These are phyloP conservation scores for Crotalus tigris DNA, from an alignment of 2,113 vertebrate species.

Conservation along the genomic window DNA sequence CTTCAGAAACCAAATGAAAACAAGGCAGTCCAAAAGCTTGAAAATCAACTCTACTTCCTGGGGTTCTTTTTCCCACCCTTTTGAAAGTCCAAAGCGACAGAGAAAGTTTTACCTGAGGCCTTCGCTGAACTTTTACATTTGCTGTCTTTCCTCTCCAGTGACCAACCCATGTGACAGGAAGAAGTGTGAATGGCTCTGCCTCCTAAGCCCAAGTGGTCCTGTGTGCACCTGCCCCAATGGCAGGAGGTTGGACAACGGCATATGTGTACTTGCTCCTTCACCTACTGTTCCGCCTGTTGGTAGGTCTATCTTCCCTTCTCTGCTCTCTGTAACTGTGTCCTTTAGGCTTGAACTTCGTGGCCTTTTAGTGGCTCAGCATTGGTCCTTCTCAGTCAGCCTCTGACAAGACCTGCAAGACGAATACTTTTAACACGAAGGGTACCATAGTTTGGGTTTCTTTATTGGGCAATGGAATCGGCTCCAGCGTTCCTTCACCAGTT, in stretches of 20 bases:
- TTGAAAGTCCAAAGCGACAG: not conserved
- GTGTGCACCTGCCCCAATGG: slow-evolving; percentile 95
- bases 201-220: slow-evolving; percentile 92
- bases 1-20: not conserved
- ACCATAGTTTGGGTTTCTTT: not conserved
- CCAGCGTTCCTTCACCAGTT: not conserved
- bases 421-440: not conserved
- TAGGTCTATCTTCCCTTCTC: slow-evolving; percentile 50
- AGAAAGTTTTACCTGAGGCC: not conserved
- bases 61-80: not conserved
- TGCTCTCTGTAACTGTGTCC: not conserved
- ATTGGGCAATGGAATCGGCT: not conserved
- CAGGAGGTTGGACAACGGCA: slow-evolving; percentile 86
- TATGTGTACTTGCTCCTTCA: slow-evolving; percentile 79
- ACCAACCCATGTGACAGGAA: slow-evolving; percentile 95
- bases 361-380: not conserved
- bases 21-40: not conserved
- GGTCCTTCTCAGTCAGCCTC: not conserved
- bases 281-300: slow-evolving; percentile 81
- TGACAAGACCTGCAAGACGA: not conserved
- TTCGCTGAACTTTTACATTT: not conserved
- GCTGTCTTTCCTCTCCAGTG: slow-evolving; percentile 63
- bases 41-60: not conserved
- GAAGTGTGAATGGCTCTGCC: slow-evolving; percentile 96
- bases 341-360: not conserved